Percentiles rank a stretch among this genome's conserved stretches.
Evolutionary conservation across 1,140 invertebrate genomes (phyloP).

Genomic region (Metopolophium dirhodum): DNA sequence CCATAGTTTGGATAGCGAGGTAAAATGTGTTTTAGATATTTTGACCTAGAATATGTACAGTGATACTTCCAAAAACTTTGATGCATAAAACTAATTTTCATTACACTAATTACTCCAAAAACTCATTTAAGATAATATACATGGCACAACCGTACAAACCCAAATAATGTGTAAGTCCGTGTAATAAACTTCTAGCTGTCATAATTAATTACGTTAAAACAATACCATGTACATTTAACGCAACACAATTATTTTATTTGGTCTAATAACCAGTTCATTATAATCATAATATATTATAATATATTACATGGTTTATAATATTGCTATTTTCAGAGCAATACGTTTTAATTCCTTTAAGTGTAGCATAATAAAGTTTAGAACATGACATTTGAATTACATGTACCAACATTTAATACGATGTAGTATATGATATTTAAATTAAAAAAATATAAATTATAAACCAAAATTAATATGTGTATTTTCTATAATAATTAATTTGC

Average conservation of each 20-base stretch:
- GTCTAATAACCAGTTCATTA: neutral
- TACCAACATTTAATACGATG: neutral
- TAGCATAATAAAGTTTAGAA: neutral
- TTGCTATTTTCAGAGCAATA: neutral
- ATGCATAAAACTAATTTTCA: conserved; percentile 32
- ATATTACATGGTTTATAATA: neutral
- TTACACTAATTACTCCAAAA: conserved; percentile 20
- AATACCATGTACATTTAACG: neutral
- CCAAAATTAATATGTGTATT: neutral
- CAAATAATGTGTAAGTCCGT: neutral
- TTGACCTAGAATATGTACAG: neutral
- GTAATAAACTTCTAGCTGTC: neutral
- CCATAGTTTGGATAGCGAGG: neutral
- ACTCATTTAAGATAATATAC: conserved; percentile 20
- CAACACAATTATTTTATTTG: neutral
- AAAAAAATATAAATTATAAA: neutral
- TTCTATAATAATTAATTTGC: neutral
- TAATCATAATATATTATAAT: neutral
- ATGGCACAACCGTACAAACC: neutral
- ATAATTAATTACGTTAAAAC: neutral
- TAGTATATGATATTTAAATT: neutral
- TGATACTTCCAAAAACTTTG: conserved; percentile 1
- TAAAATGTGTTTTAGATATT: conserved; percentile 1
- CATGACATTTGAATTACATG: neutral
- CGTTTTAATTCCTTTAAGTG: neutral